These are phyloP conservation scores for Drosophila kambysellisi DNA, from an alignment of 2,888 invertebrate species.

Conservation along the genomic window DNA sequence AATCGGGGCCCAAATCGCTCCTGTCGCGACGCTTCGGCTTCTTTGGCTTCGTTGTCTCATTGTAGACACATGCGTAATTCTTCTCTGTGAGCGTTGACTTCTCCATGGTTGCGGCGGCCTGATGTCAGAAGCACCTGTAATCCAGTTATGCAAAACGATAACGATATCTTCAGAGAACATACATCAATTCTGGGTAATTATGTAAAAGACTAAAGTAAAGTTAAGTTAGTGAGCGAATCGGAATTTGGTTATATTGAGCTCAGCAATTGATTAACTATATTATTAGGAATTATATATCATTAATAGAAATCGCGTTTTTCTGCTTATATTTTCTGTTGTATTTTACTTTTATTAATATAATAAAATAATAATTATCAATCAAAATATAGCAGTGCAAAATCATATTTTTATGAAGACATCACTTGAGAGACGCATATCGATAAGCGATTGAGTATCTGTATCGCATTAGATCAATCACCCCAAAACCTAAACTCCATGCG, in stretches of 20 bases:
- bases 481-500: neutral
- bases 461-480: neutral
- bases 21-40: slow-evolving; percentile 85
- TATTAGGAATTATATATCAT: neutral
- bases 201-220: neutral
- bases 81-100: slow-evolving; percentile 73
- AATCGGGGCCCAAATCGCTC: slow-evolving; percentile 86
- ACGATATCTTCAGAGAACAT: neutral
- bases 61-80: slow-evolving; percentile 76
- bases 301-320: neutral
- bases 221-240: neutral
- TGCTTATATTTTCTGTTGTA: neutral
- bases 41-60: slow-evolving; percentile 82
- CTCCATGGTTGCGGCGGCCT: slow-evolving; percentile 46
- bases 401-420: neutral
- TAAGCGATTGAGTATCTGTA: neutral
- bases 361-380: too few relatives aligned
- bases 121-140: neutral
- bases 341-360: too few relatives aligned
- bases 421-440: neutral
- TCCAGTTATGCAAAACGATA: neutral
- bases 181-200: neutral
- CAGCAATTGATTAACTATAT: neutral
- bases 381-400: neutral
- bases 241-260: neutral